phyloP scores from a whole-genome alignment of 2,888 invertebrate genomes.

The Acrocyrtus sp. region DNA sequence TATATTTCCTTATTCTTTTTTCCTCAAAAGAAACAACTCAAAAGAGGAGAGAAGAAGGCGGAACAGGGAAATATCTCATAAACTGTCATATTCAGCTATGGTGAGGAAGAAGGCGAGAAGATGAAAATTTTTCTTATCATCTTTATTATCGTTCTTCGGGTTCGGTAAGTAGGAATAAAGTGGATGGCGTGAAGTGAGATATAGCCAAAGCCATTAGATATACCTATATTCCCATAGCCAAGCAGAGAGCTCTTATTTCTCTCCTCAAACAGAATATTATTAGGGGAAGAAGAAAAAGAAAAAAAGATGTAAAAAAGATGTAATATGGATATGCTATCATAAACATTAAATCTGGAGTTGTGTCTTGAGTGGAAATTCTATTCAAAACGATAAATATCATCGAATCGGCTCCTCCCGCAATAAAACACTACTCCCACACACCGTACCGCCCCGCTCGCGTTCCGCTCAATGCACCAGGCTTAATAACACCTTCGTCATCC shows the following conservation, averaged over 20 bases:
- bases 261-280: too few relatives aligned
- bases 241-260: too few relatives aligned
- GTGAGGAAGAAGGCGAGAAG: neutral
- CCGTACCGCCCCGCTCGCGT: neutral
- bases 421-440: neutral
- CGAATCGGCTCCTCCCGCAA: neutral
- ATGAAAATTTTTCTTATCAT: constrained; percentile 15
- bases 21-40: constrained; percentile 2
- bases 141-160: too few relatives aligned
- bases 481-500: too few relatives aligned
- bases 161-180: too few relatives aligned
- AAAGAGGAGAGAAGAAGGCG: constrained; percentile 3
- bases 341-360: constrained; percentile 20
- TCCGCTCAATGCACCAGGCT: too few relatives aligned
- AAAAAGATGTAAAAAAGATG: neutral
- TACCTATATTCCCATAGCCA: too few relatives aligned
- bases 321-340: neutral
- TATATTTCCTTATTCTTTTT: constrained; percentile 5
- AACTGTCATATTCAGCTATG: constrained; percentile 27
- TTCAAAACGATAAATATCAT: constrained; percentile 10
- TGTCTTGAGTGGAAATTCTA: constrained; percentile 12
- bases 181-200: too few relatives aligned
- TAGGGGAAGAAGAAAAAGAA: too few relatives aligned
- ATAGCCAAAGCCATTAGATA: too few relatives aligned
- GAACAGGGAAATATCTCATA: too few relatives aligned